Base-by-base conservation (phyloP, 2,797 vertebrate genomes). In the Mormyrops boulengeri region DNA sequence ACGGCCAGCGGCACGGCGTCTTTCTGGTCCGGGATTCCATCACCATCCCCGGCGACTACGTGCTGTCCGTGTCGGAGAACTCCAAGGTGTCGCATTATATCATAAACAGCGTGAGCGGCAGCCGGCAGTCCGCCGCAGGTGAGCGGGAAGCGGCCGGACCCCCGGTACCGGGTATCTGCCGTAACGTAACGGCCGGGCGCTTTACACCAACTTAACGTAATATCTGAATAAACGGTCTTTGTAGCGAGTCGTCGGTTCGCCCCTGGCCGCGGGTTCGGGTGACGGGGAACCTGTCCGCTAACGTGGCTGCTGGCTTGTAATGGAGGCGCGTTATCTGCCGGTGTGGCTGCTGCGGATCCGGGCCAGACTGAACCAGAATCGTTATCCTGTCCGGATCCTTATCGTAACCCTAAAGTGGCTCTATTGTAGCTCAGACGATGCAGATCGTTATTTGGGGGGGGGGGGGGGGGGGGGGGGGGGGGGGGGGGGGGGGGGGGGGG, bases 61-160 rank as follows among this genome's bases (percentile, higher is more conserved):
- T 98, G 92, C 96, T 98, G 77, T 97, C 97, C 86, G 97, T 98
- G 8, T 97, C 97, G 12, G 97, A 98, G 95, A 98, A 97, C 95
- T 98, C 97, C 89, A 97, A 96, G 93, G 97, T 98, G 91, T 98
- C 98, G 62, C 98, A 98, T 94, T 98, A 98, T 94, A 98, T 98
- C 91, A 97, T 98, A 95, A 98, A 98, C 96, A 97, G 97, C 95
- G 93, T 62, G n/a, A 62, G 94, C 30, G 96, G 95, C 95, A 96
- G 95, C 94, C 95, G 93, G 89, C 96, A 92, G 87, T 95, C 95
- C 38, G 92, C 92, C 91, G 47, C 95, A 93, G 95, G 95, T 97
- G 92, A 95, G 8, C 73, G 34, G 4, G 73, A 30, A 62, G 30
- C 69, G 2, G 69, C 14, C 69, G 69, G 14, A 34, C 69, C 5